Conservation (phyloP, 2,797 vertebrate species). For the Clarias fuscus region DNA sequence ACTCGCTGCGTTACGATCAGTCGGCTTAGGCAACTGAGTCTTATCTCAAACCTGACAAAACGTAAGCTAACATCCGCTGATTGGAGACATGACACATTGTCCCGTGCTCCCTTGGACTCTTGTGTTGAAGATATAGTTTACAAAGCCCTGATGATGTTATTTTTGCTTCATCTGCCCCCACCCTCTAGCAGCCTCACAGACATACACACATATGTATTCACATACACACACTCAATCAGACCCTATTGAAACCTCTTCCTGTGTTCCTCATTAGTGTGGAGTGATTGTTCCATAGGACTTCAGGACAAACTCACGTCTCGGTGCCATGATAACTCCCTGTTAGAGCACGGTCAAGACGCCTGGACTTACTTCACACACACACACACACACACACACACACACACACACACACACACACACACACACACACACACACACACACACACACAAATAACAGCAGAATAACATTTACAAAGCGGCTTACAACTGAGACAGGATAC, state of each 20-base stretch:
- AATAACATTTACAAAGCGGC: neutral
- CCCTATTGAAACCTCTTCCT: conserved; percentile 79
- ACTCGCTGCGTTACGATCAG: neutral
- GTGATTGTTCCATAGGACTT: conserved; percentile 74
- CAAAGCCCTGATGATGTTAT: conserved; percentile 51
- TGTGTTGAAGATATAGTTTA: conserved; percentile 44
- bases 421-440: conserved; percentile 9
- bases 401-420: conserved; percentile 5
- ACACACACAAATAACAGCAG: conserved; percentile 20
- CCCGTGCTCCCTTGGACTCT: conserved; percentile 37
- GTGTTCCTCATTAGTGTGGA: conserved; percentile 73
- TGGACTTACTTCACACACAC: conserved; percentile 19
- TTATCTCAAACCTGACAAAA: conserved; percentile 41
- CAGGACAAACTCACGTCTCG: conserved; percentile 20
- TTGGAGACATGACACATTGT: conserved; percentile 42
- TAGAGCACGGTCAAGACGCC: neutral
- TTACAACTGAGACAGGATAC: neutral
- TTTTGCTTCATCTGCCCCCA: conserved; percentile 38
- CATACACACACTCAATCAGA: conserved; percentile 50
- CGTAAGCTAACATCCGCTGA: conserved; percentile 23
- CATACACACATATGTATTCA: conserved; percentile 36
- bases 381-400: conserved; percentile 5
- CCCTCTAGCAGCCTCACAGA: conserved; percentile 18
- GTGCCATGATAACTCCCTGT: neutral
- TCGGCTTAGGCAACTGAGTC: conserved; percentile 35